Percentiles rank a stretch among this genome's conserved stretches.
Evolutionary conservation across 2,113 vertebrate genomes (phyloP).

Genomic region (Cottus gobio): DNA sequence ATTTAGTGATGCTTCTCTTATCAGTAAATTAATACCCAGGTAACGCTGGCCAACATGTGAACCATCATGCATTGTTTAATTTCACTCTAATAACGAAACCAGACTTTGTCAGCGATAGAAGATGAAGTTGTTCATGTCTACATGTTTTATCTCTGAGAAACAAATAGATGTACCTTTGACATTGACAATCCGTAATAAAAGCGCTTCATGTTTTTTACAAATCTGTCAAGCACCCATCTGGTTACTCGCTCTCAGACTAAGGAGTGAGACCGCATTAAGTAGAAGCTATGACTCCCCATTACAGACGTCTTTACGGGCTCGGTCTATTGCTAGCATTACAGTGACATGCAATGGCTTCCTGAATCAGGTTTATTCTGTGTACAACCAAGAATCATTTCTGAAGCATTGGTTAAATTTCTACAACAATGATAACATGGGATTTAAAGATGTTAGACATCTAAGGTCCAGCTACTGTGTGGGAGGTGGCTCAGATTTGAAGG

Average conservation of each 20-base stretch:
- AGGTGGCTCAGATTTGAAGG: not conserved
- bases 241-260: not conserved
- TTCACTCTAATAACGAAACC: not conserved
- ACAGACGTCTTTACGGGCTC: not conserved
- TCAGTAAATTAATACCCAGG: not conserved
- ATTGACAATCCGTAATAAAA: constrained; percentile 6
- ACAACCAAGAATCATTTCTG: not conserved
- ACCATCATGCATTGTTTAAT: not conserved
- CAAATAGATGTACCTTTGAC: not conserved
- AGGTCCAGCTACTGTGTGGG: not conserved
- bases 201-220: not conserved
- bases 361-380: not conserved
- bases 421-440: not conserved
- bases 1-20: not conserved
- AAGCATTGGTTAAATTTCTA: constrained; percentile 12
- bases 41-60: not conserved
- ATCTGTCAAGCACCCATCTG: not conserved
- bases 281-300: not conserved
- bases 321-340: not conserved
- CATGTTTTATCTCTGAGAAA: constrained; percentile 1
- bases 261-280: not conserved
- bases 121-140: not conserved
- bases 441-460: not conserved
- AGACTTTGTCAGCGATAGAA: not conserved
- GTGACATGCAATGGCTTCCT: not conserved